Base-by-base conservation (phyloP, 2,113 vertebrate genomes). In the Oreochromis aureus region DNA sequence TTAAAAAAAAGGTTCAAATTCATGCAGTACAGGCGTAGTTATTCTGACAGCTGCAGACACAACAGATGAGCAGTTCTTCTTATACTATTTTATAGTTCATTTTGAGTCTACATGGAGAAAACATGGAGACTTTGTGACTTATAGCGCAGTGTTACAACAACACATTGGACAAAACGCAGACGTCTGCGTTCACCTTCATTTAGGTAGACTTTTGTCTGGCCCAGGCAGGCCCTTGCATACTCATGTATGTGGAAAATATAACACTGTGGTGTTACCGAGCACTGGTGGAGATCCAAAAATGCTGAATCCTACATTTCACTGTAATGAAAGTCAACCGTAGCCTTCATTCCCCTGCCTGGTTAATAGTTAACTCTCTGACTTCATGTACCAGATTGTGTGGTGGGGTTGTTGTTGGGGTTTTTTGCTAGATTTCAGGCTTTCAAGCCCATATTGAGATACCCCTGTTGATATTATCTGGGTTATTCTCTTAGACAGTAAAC, bases 401-500 rank as follows among this genome's bases (percentile, higher is more conserved):
- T 46, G 41, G 22, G 39, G 22, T 4, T 2, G n/a, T 27, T 46
- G 9, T 15, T 41, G 66, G 10, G 0, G 0, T 63, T 7, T 39
- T 39, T 66, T 3, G 61, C 61, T 0, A 46, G 46, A 73, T 30
- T 46, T 73, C 22, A 27, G 0, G 41, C 3, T 2, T 46, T 27
- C 3, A 30, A 73, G 69, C 5, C 46, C 22, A 48, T 48, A 73
- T 6, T 73, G 69, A 73, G 69, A 73, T 1, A 30, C 15, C 9
- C 69, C 69, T 73, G 41, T 27, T 27, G 9, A 48, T 86, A 82
- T 84, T 71, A 92, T 90, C 22, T 18, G 69, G 41, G 9, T 48
- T 7, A 46, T 73, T 27, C 39, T 48, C 41, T 27, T 7, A 27
- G 69, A 46, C 8, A 5, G 15, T 48, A 73, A 73, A 73, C 41